These are phyloP conservation scores for Ophion ellenae DNA, from an alignment of 2,888 invertebrate genomes.

Conservation along the genomic window DNA sequence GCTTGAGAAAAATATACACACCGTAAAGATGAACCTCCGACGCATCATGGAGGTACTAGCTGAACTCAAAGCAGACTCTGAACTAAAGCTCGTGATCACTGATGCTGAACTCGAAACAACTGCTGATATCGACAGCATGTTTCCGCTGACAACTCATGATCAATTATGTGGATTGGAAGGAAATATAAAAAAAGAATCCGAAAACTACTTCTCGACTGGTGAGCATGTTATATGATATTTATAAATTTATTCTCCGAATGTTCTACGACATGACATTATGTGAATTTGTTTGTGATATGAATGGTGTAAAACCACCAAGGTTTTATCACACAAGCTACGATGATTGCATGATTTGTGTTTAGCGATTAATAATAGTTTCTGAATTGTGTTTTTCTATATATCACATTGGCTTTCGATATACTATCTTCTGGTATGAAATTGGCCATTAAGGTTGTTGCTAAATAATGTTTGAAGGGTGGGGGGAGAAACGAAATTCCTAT, in stretches of 20 bases:
- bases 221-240: conserved; percentile 39
- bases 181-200: conserved; percentile 28
- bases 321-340: conserved; percentile 29
- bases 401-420: conserved; percentile 36
- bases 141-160: conserved; percentile 33
- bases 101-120: conserved; percentile 40
- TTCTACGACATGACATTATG: conserved; percentile 20
- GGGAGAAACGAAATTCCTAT: no score
- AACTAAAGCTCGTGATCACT: conserved; percentile 27
- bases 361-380: conserved; percentile 31
- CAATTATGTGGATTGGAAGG: conserved; percentile 38
- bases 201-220: conserved; percentile 39
- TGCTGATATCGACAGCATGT: conserved; percentile 45
- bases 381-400: conserved; percentile 28
- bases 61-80: conserved; percentile 23
- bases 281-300: conserved; percentile 16
- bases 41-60: conserved; percentile 38
- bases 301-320: conserved; percentile 23
- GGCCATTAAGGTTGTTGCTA: no score
- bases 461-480: no score
- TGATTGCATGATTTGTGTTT: conserved; percentile 36
- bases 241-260: conserved; percentile 29
- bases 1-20: conserved; percentile 32
- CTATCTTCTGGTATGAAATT: conserved; percentile 31
- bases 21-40: conserved; percentile 37